These are phyloP conservation scores for Poeciliopsis paucimaculata DNA, from an alignment of 2,797 vertebrate species.

Conservation along the genomic window DNA sequence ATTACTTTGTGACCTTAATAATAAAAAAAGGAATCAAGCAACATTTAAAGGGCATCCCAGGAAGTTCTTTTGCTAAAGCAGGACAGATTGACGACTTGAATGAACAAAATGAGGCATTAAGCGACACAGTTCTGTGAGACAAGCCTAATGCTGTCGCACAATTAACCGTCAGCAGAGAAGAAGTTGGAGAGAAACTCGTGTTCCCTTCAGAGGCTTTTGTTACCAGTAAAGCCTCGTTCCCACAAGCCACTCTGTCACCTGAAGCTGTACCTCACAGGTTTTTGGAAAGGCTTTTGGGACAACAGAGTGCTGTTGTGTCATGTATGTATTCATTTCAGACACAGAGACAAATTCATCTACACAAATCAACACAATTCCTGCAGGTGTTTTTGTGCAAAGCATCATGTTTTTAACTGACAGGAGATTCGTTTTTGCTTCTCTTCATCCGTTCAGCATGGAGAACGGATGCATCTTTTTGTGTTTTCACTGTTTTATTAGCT, in stretches of 20 bases:
- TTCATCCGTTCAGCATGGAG: background rate
- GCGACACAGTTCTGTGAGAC: background rate
- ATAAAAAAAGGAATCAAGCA: background rate
- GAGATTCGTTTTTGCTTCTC: background rate
- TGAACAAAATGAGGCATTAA: background rate
- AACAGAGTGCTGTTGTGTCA: background rate
- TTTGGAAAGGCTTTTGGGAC: slow-evolving; percentile 21
- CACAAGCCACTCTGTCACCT: background rate
- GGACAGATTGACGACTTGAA: background rate
- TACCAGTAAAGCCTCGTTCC: background rate
- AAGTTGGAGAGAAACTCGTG: background rate
- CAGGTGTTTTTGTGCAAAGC: slow-evolving; percentile 23
- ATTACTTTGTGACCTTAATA: background rate
- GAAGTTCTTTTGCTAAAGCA: background rate
- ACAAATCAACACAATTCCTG: slow-evolving; percentile 4
- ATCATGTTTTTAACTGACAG: background rate
- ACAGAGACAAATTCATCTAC: background rate
- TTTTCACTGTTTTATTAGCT: background rate
- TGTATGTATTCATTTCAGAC: slow-evolving; percentile 32
- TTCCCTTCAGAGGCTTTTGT: background rate
- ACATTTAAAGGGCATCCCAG: background rate
- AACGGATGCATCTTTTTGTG: background rate
- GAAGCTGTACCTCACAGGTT: background rate
- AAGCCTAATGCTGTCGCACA: background rate
- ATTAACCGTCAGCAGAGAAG: background rate